phyloP scores from a whole-genome alignment of 1,140 invertebrate species.

The Cecropterus lyciades region DNA sequence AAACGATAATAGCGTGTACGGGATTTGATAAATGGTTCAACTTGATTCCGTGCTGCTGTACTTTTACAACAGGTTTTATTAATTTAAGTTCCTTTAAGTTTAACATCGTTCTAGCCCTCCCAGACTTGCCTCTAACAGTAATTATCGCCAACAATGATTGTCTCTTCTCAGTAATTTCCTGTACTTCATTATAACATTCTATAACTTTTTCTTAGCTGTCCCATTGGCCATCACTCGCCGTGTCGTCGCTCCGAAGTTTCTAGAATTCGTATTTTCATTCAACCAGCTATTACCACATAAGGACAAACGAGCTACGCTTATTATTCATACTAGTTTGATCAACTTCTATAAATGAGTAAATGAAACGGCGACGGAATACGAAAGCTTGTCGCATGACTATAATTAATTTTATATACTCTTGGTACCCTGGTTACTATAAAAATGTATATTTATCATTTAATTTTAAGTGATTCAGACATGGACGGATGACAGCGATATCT shows the following conservation, averaged over 20 bases:
- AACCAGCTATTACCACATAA: constrained; percentile 53
- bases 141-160: constrained; percentile 30
- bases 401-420: constrained; percentile 32
- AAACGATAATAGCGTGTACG: constrained; percentile 25
- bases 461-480: too few species aligned
- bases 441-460: too few species aligned
- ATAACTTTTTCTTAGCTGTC: constrained; percentile 31
- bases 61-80: constrained; percentile 34
- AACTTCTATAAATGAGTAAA: constrained; percentile 44
- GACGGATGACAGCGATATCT: too few species aligned
- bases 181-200: constrained; percentile 44
- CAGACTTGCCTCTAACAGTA: constrained; percentile 21
- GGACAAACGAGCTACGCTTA: constrained; percentile 38
- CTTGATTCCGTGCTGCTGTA: constrained; percentile 28
- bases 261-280: constrained; percentile 59
- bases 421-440: background rate
- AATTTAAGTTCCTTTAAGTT: constrained; percentile 15
- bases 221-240: constrained; percentile 39
- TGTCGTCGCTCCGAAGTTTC: constrained; percentile 43
- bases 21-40: constrained; percentile 32
- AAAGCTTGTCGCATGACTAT: constrained; percentile 39
- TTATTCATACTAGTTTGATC: constrained; percentile 53
- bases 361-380: constrained; percentile 41
- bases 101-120: constrained; percentile 7
- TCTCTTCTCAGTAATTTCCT: constrained; percentile 36